Conservation (phyloP, 2,113 vertebrate genomes). For the Eudyptes chrysolophus region DNA sequence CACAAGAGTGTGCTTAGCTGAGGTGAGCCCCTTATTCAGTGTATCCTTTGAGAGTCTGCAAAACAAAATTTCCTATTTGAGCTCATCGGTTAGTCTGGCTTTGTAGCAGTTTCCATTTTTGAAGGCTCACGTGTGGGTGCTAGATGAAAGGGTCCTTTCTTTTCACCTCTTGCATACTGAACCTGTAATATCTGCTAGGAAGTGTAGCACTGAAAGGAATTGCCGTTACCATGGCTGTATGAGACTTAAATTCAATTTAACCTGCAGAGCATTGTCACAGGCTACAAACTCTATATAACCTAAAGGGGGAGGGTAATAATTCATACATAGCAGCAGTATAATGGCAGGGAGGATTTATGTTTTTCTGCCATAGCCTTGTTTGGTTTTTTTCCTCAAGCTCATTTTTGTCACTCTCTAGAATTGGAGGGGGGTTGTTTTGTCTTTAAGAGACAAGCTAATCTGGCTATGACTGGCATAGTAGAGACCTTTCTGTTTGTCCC, state of each 20-base stretch:
- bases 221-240: neutral
- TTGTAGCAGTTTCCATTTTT: neutral
- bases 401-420: neutral
- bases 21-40: constrained; percentile 73
- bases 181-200: neutral
- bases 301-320: neutral
- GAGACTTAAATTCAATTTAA: neutral
- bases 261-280: neutral
- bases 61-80: neutral
- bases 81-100: neutral
- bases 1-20: constrained; percentile 86
- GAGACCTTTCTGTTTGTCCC: neutral
- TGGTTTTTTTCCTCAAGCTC: neutral
- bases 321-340: neutral
- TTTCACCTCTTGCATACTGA: neutral
- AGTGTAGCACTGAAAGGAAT: neutral
- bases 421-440: neutral
- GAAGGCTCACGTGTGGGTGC: neutral
- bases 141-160: neutral
- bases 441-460: neutral
- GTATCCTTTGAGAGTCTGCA: neutral
- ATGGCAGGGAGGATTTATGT: neutral
- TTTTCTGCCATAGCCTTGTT: neutral
- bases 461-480: neutral
- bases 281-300: neutral